These are phyloP conservation scores for Zoanthus sociatus DNA, from an alignment of 92 coral and sea anemone species.

Conservation along the genomic window DNA sequence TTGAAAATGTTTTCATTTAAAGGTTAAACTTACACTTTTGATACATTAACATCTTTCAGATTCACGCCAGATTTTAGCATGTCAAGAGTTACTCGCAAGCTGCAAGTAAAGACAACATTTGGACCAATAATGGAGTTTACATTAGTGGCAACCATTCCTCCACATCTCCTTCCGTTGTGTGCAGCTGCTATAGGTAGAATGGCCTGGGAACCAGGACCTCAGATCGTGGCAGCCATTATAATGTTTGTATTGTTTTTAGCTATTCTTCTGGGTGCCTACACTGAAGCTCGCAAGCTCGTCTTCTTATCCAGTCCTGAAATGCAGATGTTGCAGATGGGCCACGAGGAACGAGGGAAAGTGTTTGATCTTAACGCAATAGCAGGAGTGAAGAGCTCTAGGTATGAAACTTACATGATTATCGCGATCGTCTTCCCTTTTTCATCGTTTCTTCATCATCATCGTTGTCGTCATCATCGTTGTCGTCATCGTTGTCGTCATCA, in stretches of 20 bases:
- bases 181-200: slow-evolving; percentile 92
- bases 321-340: slow-evolving; percentile 63
- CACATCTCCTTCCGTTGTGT: slow-evolving; percentile 98
- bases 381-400: slow-evolving; percentile 79
- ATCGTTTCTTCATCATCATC: neutral
- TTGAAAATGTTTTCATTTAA: neutral
- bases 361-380: slow-evolving; percentile 94
- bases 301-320: slow-evolving; percentile 71
- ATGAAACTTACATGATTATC: slow-evolving; percentile 2
- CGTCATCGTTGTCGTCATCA: neutral
- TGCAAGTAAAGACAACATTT: slow-evolving; percentile 88
- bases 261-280: slow-evolving; percentile 80
- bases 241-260: slow-evolving; percentile 80
- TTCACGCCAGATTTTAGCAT: slow-evolving; percentile 98
- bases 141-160: slow-evolving; percentile 95
- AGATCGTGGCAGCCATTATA: slow-evolving; percentile 66
- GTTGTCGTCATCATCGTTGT: no score
- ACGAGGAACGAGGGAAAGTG: slow-evolving; percentile 77
- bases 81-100: slow-evolving; percentile 95
- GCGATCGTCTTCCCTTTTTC: neutral
- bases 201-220: slow-evolving; percentile 88
- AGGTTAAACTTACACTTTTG: neutral
- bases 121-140: slow-evolving; percentile 96
- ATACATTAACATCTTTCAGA: slow-evolving; percentile 39
- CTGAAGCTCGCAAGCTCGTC: slow-evolving; percentile 91